Evolutionary conservation across 2,113 vertebrate genomes (phyloP), one percentile per base, ranked within the genome.

Genomic region (Catharus fuscescens): DNA sequence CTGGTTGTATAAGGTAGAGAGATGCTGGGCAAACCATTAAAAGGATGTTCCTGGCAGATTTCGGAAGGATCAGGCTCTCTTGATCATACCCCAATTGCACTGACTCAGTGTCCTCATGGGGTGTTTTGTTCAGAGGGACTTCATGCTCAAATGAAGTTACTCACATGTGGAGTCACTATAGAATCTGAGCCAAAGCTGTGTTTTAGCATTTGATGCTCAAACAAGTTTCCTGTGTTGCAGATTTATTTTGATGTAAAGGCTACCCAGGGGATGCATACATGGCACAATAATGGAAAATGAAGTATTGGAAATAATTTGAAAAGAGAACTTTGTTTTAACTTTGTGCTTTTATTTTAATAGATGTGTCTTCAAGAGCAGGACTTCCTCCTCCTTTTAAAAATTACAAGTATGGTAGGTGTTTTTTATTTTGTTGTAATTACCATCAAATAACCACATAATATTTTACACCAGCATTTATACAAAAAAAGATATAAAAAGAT

Each of bases 331-430:
- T 80, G 4, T 80, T 73, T 88, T 81, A 88, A 80, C 32, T 52
- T 45, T 7, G 6, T 93, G 50, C 42, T 72, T 93, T 90, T 95
- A 84, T 86, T 96, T 95, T 96, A 80, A 34, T 71, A 99, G 99
- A 99, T 95, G 82, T 99, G 40, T 80, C 97, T 80, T 96, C 96
- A 44, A 98, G 98, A 96, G 56, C 95, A 47, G 98, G 96, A 69
- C 97, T 99, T 71, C 98, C 99, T 50, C 98, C 98, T 62, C 99
- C 99, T 25, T 99, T 99, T 96, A 98, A 96, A 97, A 99, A 98
- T 83, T 98, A 98, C 89, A 97, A 94, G 24, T 99, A 99, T 47
- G 99, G 99, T 99, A 98, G 91, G 99, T 99, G 96, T 5, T 67
- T 53, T 31, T 60, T 60, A 52, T 53, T 36, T 91, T 88, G 11